phyloP scores from a whole-genome alignment of 2,888 invertebrate species.

The Sicus ferrugineus region DNA sequence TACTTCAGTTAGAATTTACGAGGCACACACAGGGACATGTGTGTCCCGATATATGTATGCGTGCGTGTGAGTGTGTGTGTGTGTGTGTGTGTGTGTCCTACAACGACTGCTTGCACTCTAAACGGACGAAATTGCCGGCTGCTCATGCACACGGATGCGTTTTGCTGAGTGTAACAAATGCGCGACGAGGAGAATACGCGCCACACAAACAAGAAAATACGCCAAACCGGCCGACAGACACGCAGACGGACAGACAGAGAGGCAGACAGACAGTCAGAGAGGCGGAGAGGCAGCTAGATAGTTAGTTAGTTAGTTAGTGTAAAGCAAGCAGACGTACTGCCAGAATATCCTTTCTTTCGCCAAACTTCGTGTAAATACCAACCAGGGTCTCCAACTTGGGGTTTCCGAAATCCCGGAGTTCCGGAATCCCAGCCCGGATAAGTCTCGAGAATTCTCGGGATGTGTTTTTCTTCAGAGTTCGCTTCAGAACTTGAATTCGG shows the following conservation, averaged over 20 bases:
- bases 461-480: too few species aligned
- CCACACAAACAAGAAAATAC: too few species aligned
- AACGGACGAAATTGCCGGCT: conserved; percentile 26
- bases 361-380: too few species aligned
- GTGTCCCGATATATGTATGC: not conserved
- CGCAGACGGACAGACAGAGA: not conserved
- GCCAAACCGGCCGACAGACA: too few species aligned
- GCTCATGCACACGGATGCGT: conserved; percentile 23
- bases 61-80: not conserved
- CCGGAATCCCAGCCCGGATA: too few species aligned
- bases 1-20: not conserved
- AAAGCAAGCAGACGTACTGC: not conserved
- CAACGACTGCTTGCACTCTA: not conserved
- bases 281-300: not conserved
- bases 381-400: too few species aligned
- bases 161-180: not conserved
- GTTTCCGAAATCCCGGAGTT: too few species aligned
- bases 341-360: too few species aligned
- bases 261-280: not conserved
- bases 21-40: not conserved
- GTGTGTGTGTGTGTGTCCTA: not conserved
- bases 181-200: too few species aligned
- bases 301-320: not conserved
- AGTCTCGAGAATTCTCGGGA: too few species aligned
- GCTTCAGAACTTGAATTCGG: too few species aligned